Percentiles rank a stretch among this genome's conserved stretches.
These are phyloP conservation scores for Parapsyche elsis DNA, from an alignment of 1,140 invertebrate genomes.

Conservation along the genomic window DNA sequence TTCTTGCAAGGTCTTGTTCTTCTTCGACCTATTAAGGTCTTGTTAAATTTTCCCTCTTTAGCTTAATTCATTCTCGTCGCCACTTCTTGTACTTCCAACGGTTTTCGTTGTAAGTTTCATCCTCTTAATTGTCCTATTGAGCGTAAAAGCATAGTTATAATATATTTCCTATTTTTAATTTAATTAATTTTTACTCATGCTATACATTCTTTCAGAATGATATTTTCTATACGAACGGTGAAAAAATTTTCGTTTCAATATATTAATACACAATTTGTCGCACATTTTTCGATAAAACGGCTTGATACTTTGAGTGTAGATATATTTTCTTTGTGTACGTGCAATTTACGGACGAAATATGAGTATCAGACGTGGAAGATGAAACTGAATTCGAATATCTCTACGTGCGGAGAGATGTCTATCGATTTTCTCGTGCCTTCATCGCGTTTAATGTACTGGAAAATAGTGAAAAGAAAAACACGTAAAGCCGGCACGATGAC, in stretches of 20 bases:
- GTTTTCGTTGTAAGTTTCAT: not conserved
- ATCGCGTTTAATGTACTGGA: constrained; percentile 30
- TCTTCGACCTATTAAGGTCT: not conserved
- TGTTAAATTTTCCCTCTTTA: not conserved
- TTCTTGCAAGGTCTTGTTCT: not conserved
- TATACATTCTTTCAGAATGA: too few relatives aligned
- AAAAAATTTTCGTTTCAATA: too few relatives aligned
- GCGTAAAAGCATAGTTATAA: too few relatives aligned
- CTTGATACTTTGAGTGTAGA: too few relatives aligned
- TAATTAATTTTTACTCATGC: too few relatives aligned
- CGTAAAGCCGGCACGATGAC: constrained; percentile 22
- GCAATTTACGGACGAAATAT: constrained; percentile 28
- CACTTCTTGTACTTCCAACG: not conserved
- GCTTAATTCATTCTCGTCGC: not conserved
- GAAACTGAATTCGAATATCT: constrained; percentile 21
- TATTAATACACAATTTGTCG: too few relatives aligned
- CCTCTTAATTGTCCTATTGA: not conserved
- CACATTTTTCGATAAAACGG: too few relatives aligned
- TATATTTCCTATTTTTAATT: too few relatives aligned
- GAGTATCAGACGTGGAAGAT: not conserved
- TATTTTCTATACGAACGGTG: too few relatives aligned
- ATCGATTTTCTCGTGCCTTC: constrained; percentile 24
- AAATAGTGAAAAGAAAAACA: constrained; percentile 19
- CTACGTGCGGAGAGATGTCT: not conserved
- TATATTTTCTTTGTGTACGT: not conserved